Base-by-base conservation (phyloP, 2,797 vertebrate species). In the Silurus aristotelis region DNA sequence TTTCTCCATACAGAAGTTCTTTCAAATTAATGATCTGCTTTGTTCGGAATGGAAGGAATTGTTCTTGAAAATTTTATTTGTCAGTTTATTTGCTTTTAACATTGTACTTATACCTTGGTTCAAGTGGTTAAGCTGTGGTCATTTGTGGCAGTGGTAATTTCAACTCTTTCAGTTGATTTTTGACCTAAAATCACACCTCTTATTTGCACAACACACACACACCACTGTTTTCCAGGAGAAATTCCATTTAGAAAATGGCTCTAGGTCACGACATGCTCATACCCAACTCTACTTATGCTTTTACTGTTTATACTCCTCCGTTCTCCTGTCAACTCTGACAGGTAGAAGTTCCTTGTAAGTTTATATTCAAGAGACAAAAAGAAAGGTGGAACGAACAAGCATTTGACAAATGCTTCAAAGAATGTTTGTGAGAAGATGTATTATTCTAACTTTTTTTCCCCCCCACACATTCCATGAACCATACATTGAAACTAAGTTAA, bases 171-270 rank as follows among this genome's bases (percentile, higher is more conserved):
- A 81, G 86, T 81, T 88, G 84, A 83, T 85, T 76, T 73, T 4
- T 77, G 56, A 88, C 84, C 82, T 75, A 61, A 12, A 43, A 38
- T 63, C 58, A 79, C 20, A n/a, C 38, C 38, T 60, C 31, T 13
- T 85, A 84, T 90, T 87, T 86, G 27, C 85, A 89, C 91, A 91
- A 52, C 48, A 52, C 10, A 52, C 92, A 90, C 56, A 88, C 86
- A 64, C 70, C 63, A 20, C 66, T 67, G 80, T 86, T 89, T 87
- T 90, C 91, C 48, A 66, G 73, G 67, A 80, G 88, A 90, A 89
- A 92, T 92, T 92, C 92, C 87, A 93, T 93, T 93, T 93, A 92
- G 91, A 92, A 92, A 89, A 90, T 87, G 87, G 90, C 91, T 86
- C 0, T 86, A 89, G 92, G 91, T 91, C 89, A 89, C 82, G 82